Evolutionary conservation across 2,888 invertebrate genomes (phyloP).

Genomic region (Andrena minutula): DNA sequence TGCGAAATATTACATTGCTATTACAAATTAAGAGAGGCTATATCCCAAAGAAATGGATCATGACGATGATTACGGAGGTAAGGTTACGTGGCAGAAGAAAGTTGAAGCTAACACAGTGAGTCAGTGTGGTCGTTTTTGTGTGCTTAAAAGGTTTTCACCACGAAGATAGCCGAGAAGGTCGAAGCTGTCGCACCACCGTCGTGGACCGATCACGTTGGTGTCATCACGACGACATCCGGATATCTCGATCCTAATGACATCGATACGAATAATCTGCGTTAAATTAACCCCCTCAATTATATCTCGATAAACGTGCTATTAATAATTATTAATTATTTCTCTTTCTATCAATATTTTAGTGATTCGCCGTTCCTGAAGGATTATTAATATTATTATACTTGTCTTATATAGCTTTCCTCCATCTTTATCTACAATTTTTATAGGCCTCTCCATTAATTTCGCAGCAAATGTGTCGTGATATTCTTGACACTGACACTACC

Average conservation of each 20-base stretch:
- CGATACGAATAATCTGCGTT: slow-evolving; percentile 74
- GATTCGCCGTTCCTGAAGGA: background rate
- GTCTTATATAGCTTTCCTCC: background rate
- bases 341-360: slow-evolving; percentile 33
- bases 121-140: slow-evolving; percentile 69
- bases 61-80: slow-evolving; percentile 49
- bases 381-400: slow-evolving; percentile 14
- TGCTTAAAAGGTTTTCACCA: slow-evolving; percentile 72
- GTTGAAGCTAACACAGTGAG: slow-evolving; percentile 45
- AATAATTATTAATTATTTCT: slow-evolving; percentile 31
- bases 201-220: slow-evolving; percentile 68
- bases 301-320: slow-evolving; percentile 8
- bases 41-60: slow-evolving; percentile 40
- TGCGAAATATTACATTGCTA: background rate
- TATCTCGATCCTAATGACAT: slow-evolving; percentile 71
- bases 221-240: slow-evolving; percentile 67
- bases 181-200: slow-evolving; percentile 64
- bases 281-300: slow-evolving; percentile 39
- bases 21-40: slow-evolving; percentile 20
- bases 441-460: background rate
- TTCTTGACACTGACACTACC: background rate
- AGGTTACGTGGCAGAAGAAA: slow-evolving; percentile 52
- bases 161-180: slow-evolving; percentile 65
- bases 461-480: background rate
- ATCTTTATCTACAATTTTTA: background rate